phyloP scores from a whole-genome alignment of 2,888 invertebrate species.

The Euspilapteryx auroguttella region DNA sequence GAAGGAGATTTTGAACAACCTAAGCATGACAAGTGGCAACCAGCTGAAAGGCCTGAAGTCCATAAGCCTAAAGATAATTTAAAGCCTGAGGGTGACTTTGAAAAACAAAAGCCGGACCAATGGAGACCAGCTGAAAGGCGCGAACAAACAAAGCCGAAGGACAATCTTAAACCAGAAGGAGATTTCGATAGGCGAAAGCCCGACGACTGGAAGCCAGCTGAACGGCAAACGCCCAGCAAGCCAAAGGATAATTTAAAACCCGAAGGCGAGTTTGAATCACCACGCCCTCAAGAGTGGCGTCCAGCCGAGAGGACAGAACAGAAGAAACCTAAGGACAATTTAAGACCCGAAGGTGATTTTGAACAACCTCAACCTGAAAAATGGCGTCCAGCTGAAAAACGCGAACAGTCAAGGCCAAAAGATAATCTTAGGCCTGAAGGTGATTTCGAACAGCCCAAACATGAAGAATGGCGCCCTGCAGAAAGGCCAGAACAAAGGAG shows the following conservation, averaged over 20 bases:
- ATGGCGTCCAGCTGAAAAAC: slow-evolving; percentile 39
- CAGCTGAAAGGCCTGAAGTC: slow-evolving; percentile 41
- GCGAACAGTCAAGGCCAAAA: slow-evolving; percentile 24
- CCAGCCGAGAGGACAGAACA: slow-evolving; percentile 36
- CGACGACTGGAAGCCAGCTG: slow-evolving; percentile 25
- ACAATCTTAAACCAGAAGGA: slow-evolving; percentile 48
- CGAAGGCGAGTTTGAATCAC: slow-evolving; percentile 43
- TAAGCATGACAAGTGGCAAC: slow-evolving; percentile 34
- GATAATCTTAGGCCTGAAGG: slow-evolving; percentile 54
- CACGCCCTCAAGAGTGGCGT: slow-evolving; percentile 37
- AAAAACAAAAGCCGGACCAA: slow-evolving; percentile 17
- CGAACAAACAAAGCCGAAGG: slow-evolving; percentile 27
- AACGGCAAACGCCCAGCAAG: slow-evolving; percentile 20
- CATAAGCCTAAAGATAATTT: slow-evolving; percentile 35
- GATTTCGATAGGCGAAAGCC: slow-evolving; percentile 31
- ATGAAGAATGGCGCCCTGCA: slow-evolving; percentile 15
- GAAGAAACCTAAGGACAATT: slow-evolving; percentile 51
- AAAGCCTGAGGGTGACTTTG: slow-evolving; percentile 29
- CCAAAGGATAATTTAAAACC: slow-evolving; percentile 53
- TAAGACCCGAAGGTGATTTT: slow-evolving; percentile 58
- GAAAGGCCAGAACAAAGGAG: slow-evolving; percentile 21
- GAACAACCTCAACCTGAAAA: slow-evolving; percentile 27
- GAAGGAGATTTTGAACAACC: slow-evolving; percentile 48
- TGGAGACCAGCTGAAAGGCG: slow-evolving; percentile 36
- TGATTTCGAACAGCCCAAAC: slow-evolving; percentile 42